A percentile compares a stretch with the other conserved stretches of the same genome.
These are phyloP conservation scores for Embiotoca jacksoni DNA, from an alignment of 2,113 vertebrate species.

Conservation along the genomic window DNA sequence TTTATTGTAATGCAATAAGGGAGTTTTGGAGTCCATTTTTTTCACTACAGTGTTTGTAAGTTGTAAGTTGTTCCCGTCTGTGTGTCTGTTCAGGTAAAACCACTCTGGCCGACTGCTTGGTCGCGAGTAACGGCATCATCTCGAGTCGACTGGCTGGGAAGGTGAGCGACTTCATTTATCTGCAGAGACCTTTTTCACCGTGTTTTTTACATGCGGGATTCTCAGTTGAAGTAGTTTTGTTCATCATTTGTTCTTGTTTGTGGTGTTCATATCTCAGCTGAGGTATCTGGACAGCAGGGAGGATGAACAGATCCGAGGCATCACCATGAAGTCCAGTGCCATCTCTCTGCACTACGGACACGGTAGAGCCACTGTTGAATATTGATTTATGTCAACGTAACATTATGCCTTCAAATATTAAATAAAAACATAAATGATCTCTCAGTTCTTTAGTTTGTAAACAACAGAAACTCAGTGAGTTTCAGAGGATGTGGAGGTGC, in stretches of 20 bases:
- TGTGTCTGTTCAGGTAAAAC: conserved; percentile 89
- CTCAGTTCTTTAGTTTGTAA: too few relatives aligned
- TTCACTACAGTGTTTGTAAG: too few relatives aligned
- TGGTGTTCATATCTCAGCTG: conserved; percentile 81
- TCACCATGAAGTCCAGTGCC: conserved; percentile 99
- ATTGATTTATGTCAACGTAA: too few relatives aligned
- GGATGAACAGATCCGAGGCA: conserved; percentile 95
- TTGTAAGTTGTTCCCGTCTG: too few relatives aligned
- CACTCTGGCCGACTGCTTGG: conserved; percentile 94
- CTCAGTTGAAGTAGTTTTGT: neutral
- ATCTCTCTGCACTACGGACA: conserved; percentile 90
- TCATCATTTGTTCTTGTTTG: neutral
- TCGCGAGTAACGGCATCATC: conserved; percentile 97
- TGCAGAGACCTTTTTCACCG: neutral
- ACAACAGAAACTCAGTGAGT: too few relatives aligned
- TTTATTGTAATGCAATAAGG: too few relatives aligned
- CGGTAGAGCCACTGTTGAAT: conserved; percentile 72
- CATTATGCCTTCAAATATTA: too few relatives aligned
- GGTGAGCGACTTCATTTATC: conserved; percentile 78
- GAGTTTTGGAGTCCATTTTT: too few relatives aligned
- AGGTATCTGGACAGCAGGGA: conserved; percentile 96
- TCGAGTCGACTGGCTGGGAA: conserved; percentile 95
- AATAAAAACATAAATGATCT: too few relatives aligned
- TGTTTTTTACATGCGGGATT: neutral
- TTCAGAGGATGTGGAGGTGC: too few relatives aligned